Evolutionary conservation across 1,140 invertebrate species (phyloP).

Genomic region (Bombus sibiricus): DNA sequence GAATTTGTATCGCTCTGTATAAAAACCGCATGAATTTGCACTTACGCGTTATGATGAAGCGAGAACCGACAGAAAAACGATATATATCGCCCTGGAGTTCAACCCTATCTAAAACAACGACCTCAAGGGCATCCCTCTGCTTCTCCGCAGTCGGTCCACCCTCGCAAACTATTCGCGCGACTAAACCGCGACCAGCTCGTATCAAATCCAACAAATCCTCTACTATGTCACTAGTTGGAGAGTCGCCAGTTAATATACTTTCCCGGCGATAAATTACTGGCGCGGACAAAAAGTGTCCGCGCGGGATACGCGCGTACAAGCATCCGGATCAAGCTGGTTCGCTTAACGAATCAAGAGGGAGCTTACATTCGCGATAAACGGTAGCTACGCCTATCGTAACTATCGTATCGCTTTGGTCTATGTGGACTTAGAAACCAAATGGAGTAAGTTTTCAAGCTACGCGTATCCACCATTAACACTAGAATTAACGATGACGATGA

Average conservation of each 20-base stretch:
- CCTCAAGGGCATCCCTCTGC: not conserved
- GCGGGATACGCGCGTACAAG: not conserved
- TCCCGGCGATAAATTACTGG: slow-evolving; percentile 52
- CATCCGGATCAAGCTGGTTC: not conserved
- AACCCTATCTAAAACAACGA: not conserved
- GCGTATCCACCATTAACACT: too few species aligned
- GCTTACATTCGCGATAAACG: not conserved
- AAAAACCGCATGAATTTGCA: not conserved
- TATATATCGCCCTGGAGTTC: not conserved
- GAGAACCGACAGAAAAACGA: not conserved
- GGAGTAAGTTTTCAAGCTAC: too few species aligned
- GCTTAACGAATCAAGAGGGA: too few species aligned
- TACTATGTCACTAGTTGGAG: slow-evolving; percentile 54
- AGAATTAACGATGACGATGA: too few species aligned
- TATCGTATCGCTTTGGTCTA: not conserved
- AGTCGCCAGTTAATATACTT: slow-evolving; percentile 65
- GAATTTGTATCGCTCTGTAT: not conserved
- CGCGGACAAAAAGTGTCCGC: slow-evolving; percentile 52
- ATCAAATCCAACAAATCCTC: slow-evolving; percentile 53
- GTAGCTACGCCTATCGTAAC: not conserved
- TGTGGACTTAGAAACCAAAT: too few species aligned
- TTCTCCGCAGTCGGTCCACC: not conserved
- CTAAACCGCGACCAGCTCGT: slow-evolving; percentile 42
- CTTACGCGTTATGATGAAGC: not conserved
- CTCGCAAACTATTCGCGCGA: slow-evolving; percentile 31